phyloP scores from a whole-genome alignment of 2,113 vertebrate species.

The Calyptomena viridis region DNA sequence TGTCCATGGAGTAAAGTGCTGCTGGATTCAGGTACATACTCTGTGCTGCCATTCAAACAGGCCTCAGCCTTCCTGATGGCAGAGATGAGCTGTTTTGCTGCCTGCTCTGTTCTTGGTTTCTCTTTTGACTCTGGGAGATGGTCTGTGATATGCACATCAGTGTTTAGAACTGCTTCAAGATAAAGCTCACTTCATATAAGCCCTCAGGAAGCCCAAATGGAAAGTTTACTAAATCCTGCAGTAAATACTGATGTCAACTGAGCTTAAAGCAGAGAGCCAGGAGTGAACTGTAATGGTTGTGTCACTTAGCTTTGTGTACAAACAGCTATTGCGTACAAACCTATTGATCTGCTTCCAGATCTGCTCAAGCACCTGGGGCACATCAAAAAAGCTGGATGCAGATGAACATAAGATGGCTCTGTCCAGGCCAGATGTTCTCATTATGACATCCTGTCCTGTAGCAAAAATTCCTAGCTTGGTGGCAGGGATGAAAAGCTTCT shows the following conservation, averaged over 20 bases:
- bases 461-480: background rate
- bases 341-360: background rate
- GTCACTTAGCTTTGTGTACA: background rate
- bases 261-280: background rate
- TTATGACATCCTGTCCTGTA: background rate
- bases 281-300: background rate
- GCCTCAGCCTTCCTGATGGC: background rate
- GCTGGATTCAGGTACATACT: rapidly evolving
- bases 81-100: background rate
- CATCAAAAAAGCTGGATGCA: background rate
- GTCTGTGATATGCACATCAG: background rate
- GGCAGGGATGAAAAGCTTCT: background rate
- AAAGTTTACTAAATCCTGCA: background rate
- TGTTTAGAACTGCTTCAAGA: background rate
- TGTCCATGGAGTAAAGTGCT: background rate
- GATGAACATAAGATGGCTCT: background rate
- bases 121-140: background rate
- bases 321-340: background rate
- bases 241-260: background rate
- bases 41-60: background rate
- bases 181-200: background rate
- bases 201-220: background rate
- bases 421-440: background rate
- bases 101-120: background rate
- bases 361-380: background rate